phyloP scores from a whole-genome alignment of 2,797 vertebrate species.

The Anas capensis region DNA sequence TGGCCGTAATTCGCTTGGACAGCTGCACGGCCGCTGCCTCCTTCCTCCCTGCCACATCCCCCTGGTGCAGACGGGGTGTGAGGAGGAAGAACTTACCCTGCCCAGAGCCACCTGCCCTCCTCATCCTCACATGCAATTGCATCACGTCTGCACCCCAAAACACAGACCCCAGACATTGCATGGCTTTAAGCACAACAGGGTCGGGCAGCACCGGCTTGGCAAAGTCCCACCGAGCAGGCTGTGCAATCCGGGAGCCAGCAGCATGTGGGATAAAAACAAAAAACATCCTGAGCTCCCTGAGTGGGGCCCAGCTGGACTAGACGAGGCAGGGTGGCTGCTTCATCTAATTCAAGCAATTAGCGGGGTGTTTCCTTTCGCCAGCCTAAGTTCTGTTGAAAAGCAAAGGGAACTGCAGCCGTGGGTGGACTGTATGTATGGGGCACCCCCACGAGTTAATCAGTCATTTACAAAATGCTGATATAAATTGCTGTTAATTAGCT shows the following conservation, averaged over 20 bases:
- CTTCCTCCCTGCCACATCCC: not conserved
- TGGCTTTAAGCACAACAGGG: no score
- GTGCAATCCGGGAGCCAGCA: accelerated
- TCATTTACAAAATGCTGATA: conserved; percentile 3
- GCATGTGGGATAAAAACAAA: accelerated
- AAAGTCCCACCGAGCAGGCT: not conserved
- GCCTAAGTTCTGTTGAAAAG: not conserved
- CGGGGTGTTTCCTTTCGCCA: not conserved
- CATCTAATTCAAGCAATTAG: not conserved
- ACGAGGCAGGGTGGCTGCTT: not conserved
- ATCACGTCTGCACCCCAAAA: not conserved
- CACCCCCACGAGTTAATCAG: not conserved
- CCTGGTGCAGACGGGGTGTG: accelerated
- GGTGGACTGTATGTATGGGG: not conserved
- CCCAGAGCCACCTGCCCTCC: not conserved
- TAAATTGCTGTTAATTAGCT: conserved; percentile 22
- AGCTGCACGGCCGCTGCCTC: not conserved
- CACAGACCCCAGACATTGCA: not conserved
- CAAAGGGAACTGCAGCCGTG: not conserved
- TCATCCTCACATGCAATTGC: not conserved
- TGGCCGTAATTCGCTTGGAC: not conserved
- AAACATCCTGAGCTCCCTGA: accelerated
- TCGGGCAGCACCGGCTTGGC: not conserved
- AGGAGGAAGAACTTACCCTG: not conserved
- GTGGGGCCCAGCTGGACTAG: not conserved